phyloP scores from a whole-genome alignment of 2,888 invertebrate genomes.

The Phyllotreta striolata region DNA sequence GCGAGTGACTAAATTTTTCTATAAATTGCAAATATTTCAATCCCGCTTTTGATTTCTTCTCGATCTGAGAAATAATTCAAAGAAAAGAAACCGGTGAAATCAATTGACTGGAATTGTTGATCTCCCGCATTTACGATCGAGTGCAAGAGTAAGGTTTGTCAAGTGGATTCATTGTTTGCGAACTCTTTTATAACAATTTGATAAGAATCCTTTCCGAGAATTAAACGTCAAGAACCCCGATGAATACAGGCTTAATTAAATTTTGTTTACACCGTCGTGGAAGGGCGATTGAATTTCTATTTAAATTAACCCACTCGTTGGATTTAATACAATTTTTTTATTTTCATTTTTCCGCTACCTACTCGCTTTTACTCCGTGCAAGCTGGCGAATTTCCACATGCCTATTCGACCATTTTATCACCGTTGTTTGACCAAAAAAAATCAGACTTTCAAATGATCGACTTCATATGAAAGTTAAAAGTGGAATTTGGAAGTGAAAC shows the following conservation, averaged over 20 bases:
- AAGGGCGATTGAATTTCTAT: slow-evolving; percentile 10
- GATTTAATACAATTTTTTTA: not conserved
- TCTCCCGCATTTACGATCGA: slow-evolving; percentile 8
- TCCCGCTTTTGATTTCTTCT: slow-evolving; percentile 4
- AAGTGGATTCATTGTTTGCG: slow-evolving; percentile 32
- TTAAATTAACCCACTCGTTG: not conserved
- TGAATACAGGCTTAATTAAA: slow-evolving; percentile 16
- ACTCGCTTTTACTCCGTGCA: not conserved
- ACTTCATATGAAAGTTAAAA: slow-evolving; percentile 16
- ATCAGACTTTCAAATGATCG: slow-evolving; percentile 33
- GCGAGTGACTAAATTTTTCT: too few relatives aligned
- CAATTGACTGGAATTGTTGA: not conserved
- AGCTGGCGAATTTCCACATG: not conserved
- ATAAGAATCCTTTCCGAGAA: slow-evolving; percentile 21
- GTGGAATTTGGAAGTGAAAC: slow-evolving; percentile 34
- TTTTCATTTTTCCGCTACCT: not conserved
- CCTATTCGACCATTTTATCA: not conserved
- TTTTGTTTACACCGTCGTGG: slow-evolving; percentile 17
- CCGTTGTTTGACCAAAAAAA: not conserved
- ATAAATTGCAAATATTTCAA: not conserved
- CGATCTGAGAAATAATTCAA: not conserved
- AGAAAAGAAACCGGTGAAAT: not conserved
- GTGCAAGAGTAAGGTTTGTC: slow-evolving; percentile 19
- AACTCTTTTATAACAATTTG: slow-evolving; percentile 32
- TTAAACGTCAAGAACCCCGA: slow-evolving; percentile 29